Percentiles rank a stretch among this genome's conserved stretches.
Conservation (phyloP, 2,113 vertebrate genomes). For the Uria aalge region DNA sequence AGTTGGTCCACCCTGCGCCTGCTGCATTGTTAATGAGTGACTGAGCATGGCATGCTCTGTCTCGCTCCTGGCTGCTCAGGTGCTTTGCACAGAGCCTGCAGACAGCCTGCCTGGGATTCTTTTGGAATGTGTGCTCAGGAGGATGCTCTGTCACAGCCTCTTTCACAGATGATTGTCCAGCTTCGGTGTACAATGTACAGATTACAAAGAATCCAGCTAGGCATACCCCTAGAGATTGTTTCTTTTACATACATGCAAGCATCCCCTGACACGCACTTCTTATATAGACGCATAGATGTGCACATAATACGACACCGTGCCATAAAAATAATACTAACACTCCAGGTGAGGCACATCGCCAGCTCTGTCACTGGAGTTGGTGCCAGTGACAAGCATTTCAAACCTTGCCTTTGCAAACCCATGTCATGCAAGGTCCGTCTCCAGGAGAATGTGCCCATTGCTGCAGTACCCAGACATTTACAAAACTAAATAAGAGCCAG, state of each 20-base stretch:
- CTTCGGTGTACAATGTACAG: neutral
- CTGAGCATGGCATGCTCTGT: constrained; percentile 15
- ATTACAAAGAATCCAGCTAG: neutral
- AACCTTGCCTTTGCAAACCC: neutral
- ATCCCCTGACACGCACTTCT: fast-evolving
- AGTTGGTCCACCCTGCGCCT: neutral
- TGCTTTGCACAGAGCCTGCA: neutral
- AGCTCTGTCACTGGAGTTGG: neutral
- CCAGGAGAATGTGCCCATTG: neutral
- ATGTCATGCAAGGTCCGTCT: neutral
- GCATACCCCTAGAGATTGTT: neutral
- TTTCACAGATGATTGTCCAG: neutral
- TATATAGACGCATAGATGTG: neutral
- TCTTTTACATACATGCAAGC: neutral
- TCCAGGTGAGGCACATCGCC: neutral
- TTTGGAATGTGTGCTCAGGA: neutral
- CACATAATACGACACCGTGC: neutral
- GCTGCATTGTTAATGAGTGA: neutral
- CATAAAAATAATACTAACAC: neutral
- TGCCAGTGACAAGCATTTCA: neutral
- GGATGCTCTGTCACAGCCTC: neutral
- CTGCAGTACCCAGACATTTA: neutral
- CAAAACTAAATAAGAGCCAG: neutral
- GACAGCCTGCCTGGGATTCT: neutral
- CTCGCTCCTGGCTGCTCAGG: neutral